These are phyloP conservation scores for Tuta absoluta DNA, from an alignment of 2,888 invertebrate genomes.

Conservation along the genomic window DNA sequence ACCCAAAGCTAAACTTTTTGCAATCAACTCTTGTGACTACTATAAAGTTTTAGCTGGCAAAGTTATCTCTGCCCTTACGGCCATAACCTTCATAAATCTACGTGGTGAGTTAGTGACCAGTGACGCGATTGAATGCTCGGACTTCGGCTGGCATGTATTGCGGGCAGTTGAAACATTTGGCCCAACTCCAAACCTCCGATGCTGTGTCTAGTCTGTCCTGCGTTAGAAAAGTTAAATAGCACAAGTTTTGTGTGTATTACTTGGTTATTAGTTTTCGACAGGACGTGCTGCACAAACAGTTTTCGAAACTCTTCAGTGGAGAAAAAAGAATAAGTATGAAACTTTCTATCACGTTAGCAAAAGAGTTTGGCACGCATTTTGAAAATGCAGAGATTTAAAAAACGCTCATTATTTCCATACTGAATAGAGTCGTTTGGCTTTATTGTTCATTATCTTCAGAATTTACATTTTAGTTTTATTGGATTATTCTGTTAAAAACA, in stretches of 20 bases:
- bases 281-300: neutral
- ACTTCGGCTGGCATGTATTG: constrained; percentile 3
- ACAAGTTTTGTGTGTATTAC: constrained; percentile 16
- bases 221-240: constrained; percentile 17
- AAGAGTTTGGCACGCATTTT: neutral
- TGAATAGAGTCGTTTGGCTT: neutral
- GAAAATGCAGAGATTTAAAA: neutral
- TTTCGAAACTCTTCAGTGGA: neutral
- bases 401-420: neutral
- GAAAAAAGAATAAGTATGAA: neutral
- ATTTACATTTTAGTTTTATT: no score
- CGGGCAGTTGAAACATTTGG: constrained; percentile 15
- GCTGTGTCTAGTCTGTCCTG: neutral
- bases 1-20: no score
- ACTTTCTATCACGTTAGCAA: neutral
- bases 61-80: neutral
- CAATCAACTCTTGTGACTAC: neutral
- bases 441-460: neutral
- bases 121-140: constrained; percentile 10
- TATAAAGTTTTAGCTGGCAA: neutral
- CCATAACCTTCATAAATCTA: constrained; percentile 6
- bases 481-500: neutral
- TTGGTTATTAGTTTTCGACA: constrained; percentile 20
- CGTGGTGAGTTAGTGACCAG: constrained; percentile 1
- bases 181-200: constrained; percentile 7